Percentiles rank a stretch among this genome's conserved stretches.
These are phyloP conservation scores for Rhyacophila brunnea DNA, from an alignment of 1,140 invertebrate species.

Conservation along the genomic window DNA sequence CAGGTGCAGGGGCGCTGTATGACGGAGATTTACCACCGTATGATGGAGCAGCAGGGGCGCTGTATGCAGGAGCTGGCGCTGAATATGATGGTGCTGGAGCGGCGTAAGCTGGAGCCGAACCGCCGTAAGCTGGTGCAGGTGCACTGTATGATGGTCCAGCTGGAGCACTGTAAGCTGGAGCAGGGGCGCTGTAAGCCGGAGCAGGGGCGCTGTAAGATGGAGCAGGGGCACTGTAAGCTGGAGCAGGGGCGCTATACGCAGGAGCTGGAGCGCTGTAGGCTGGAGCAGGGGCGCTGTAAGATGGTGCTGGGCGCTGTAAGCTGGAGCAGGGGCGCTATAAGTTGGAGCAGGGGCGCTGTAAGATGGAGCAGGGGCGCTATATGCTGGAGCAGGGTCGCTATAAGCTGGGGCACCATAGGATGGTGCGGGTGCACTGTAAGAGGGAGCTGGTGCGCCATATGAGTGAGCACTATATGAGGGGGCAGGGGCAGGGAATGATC, in stretches of 20 bases:
- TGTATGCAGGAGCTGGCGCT: background rate
- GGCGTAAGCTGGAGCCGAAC: constrained; percentile 22
- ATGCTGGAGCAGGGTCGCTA: constrained; percentile 6
- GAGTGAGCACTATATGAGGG: constrained; percentile 5
- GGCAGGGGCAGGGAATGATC: background rate
- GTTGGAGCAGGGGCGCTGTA: background rate
- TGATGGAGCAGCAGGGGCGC: background rate
- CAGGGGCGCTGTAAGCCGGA: background rate
- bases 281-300: constrained; percentile 20
- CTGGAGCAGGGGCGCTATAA: background rate
- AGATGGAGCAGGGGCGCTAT: background rate
- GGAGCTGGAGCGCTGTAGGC: constrained; percentile 31
- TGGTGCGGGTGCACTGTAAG: constrained; percentile 20
- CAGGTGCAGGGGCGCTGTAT: background rate
- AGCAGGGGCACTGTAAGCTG: background rate
- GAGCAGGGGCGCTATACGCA: constrained; percentile 19
- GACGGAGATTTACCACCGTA: background rate
- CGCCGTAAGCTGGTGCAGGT: constrained; percentile 19
- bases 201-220: constrained; percentile 1
- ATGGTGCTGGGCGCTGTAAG: background rate
- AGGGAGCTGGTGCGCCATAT: background rate
- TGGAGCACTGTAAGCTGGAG: background rate
- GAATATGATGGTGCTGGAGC: constrained; percentile 18
- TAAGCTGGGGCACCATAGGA: constrained; percentile 33
- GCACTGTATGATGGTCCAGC: constrained; percentile 13